Evolutionary conservation across 2,888 invertebrate species (phyloP), one percentile per base, ranked within the genome.

Genomic region (Dasypogon diadema): DNA sequence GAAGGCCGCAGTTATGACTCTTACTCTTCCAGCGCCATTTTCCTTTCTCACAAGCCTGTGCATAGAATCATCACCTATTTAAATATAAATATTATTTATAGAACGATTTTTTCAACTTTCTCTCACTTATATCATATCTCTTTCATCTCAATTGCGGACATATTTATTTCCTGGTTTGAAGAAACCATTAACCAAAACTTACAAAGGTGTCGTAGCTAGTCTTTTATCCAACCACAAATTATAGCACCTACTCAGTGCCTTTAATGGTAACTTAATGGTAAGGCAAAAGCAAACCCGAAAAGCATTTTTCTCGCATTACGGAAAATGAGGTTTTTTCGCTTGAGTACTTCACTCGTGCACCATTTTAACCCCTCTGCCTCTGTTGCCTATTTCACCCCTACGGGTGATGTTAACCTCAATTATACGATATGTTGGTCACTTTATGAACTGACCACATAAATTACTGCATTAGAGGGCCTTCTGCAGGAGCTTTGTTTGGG

Each of bases 371-470:
- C 18, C 34, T 72, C 10, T 22, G 26, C 48, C 12, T 42, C 55
- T 18, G 37, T 10, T 55, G 42, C 58, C 5, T 30, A 48, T 34
- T 70, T 60, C 70, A 48, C 65, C 63, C 74, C 65, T 70, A 30
- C 51, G 77, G 74, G 48, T 68, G 48, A 74, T 76, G 55, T 76
- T 77, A 76, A 77, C 77, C 77, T 75, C 77, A 77, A 77, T 77
- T 77, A 77, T 65, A 77, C 77, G 76, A 76, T 76, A 74, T 76
- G 55, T 68, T 77, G 77, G 77, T 77, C 76, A 77, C 68, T 77
- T 77, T 76, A 77, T 77, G 77, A 76, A 76, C 77, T 75, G 74
- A 77, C 77, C 77, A 76, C 77, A 77, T 77, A 77, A 77, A 77
- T 77, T 77, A 77, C 77, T 76, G 77, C 75, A 77, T 75, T 75